These are phyloP conservation scores for Hephaestus fuliginosus DNA, from an alignment of 2,797 vertebrate species.

Conservation along the genomic window DNA sequence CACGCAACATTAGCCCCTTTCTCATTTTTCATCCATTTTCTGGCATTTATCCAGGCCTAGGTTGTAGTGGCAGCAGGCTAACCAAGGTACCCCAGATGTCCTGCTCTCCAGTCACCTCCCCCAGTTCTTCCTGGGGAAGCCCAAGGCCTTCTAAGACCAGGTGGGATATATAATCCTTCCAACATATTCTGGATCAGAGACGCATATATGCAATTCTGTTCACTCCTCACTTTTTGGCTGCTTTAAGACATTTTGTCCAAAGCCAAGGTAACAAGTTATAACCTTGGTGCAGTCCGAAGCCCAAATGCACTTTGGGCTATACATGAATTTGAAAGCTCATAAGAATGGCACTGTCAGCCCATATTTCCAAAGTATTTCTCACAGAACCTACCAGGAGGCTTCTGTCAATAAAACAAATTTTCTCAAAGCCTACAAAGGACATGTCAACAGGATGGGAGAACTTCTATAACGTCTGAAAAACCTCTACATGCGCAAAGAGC, in stretches of 20 bases:
- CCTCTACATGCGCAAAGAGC: background rate
- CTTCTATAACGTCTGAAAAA: background rate
- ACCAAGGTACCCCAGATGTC: constrained; percentile 48
- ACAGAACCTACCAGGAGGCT: background rate
- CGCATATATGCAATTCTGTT: constrained; percentile 6
- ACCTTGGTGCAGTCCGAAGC: background rate
- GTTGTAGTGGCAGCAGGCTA: constrained; percentile 29
- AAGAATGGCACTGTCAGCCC: background rate
- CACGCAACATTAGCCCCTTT: background rate
- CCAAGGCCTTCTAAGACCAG: constrained; percentile 31
- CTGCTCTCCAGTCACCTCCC: constrained; percentile 27
- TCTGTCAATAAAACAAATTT: background rate
- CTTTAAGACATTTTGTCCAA: constrained; percentile 13
- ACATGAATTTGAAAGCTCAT: background rate
- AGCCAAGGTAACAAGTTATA: constrained; percentile 10
- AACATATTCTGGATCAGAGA: constrained; percentile 36
- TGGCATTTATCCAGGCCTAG: constrained; percentile 25
- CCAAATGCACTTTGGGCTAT: background rate
- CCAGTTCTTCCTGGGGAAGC: constrained; percentile 29
- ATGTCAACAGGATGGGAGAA: background rate
- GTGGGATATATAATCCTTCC: constrained; percentile 34
- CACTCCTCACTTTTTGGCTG: constrained; percentile 4
- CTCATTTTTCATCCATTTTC: constrained; percentile 9
- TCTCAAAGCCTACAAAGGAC: background rate
- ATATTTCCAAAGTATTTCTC: background rate